phyloP scores from a whole-genome alignment of 2,113 vertebrate species.

The Eretmochelys imbricata region DNA sequence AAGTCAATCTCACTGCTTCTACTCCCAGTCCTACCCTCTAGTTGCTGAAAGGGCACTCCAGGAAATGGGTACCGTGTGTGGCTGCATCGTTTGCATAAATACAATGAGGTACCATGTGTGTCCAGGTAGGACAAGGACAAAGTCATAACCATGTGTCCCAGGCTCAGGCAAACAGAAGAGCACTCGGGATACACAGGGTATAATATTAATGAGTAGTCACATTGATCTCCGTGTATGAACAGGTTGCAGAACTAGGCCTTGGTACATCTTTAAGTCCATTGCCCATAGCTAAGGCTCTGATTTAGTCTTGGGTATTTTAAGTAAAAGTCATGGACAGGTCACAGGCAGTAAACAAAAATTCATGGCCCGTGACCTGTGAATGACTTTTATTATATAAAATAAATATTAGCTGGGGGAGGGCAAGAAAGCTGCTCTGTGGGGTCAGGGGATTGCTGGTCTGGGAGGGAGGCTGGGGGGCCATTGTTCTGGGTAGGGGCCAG shows the following conservation, averaged over 20 bases:
- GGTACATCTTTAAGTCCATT: background rate
- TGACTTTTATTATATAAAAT: too few species aligned
- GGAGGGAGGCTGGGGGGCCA: too few species aligned
- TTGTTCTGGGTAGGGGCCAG: too few species aligned
- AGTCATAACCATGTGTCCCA: background rate
- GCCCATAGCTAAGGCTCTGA: background rate
- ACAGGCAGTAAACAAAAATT: too few species aligned
- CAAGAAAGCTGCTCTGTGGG: too few species aligned
- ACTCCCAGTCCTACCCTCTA: background rate
- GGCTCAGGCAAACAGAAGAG: background rate
- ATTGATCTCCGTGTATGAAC: background rate
- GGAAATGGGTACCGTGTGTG: background rate
- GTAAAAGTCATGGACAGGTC: too few species aligned
- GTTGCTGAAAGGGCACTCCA: background rate
- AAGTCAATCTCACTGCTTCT: background rate
- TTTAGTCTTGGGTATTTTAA: too few species aligned
- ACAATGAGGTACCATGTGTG: accelerated
- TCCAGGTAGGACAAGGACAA: background rate
- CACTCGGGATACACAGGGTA: background rate
- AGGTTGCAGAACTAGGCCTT: background rate
- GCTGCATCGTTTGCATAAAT: background rate
- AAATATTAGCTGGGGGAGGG: too few species aligned
- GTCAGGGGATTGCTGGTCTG: too few species aligned
- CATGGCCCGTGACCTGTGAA: too few species aligned
- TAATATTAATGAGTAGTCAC: background rate